Conservation (phyloP, 2,797 vertebrate species). For the Cuniculus paca region DNA sequence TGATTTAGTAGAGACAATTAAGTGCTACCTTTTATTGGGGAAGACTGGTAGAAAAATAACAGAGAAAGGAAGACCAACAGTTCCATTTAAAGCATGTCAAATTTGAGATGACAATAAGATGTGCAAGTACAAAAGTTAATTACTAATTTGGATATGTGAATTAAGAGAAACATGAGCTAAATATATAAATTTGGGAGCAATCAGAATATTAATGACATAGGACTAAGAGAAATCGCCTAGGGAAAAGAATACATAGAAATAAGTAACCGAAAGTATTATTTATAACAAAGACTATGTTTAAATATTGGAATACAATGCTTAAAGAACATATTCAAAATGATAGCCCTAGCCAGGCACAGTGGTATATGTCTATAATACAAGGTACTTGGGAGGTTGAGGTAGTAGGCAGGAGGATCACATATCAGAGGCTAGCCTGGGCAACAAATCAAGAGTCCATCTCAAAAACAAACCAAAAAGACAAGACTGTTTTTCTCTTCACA, state of each 20-base stretch:
- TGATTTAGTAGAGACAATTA: background rate
- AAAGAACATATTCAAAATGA: slow-evolving; percentile 50
- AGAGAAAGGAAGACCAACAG: slow-evolving; percentile 11
- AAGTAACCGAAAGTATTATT: slow-evolving; percentile 41
- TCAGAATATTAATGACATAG: slow-evolving; percentile 54
- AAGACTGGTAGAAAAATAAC: slow-evolving; percentile 36
- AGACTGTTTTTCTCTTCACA: background rate
- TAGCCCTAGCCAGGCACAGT: background rate
- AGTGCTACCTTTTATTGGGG: background rate
- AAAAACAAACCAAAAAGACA: background rate
- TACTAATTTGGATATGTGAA: slow-evolving; percentile 47
- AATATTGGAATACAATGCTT: slow-evolving; percentile 26
- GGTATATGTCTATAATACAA: background rate
- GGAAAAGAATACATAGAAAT: background rate
- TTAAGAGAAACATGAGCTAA: background rate
- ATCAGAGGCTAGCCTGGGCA: background rate
- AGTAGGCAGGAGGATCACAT: background rate
- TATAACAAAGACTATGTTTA: slow-evolving; percentile 1
- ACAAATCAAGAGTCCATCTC: background rate
- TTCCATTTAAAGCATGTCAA: slow-evolving; percentile 39
- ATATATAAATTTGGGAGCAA: slow-evolving; percentile 57
- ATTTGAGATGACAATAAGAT: slow-evolving; percentile 40
- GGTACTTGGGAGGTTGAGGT: background rate
- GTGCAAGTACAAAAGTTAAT: slow-evolving; percentile 54
- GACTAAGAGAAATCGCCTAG: slow-evolving; percentile 48